Evolutionary conservation across 1,140 invertebrate species (phyloP).

Genomic region (Ctenoplectra terminalis): DNA sequence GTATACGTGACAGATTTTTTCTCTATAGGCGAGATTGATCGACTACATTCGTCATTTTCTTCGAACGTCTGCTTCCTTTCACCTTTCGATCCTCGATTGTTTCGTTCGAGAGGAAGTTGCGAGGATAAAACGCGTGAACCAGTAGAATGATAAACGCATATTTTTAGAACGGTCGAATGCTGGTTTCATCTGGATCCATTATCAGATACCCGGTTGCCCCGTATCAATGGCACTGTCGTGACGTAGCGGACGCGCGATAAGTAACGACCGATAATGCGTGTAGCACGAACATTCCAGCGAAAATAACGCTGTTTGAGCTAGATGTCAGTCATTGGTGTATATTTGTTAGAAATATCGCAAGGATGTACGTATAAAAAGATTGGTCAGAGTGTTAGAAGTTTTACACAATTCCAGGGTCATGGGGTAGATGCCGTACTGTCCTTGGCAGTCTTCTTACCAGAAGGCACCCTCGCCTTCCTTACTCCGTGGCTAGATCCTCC

Average conservation of each 20-base stretch:
- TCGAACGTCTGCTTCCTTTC: neutral
- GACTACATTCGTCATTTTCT: neutral
- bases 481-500: too few relatives aligned
- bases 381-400: too few relatives aligned
- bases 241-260: conserved; percentile 10
- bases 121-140: neutral
- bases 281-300: neutral
- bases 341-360: too few relatives aligned
- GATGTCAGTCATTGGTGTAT: neutral
- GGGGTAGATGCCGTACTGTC: too few relatives aligned
- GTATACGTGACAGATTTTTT: neutral
- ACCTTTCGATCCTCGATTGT: neutral
- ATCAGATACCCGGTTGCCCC: neutral
- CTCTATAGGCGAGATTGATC: conserved; percentile 1
- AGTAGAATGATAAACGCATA: neutral
- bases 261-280: conserved; percentile 2
- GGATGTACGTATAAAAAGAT: too few relatives aligned
- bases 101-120: neutral
- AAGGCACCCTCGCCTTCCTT: too few relatives aligned
- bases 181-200: conserved; percentile 27
- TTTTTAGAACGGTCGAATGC: neutral
- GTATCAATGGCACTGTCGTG: neutral
- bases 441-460: too few relatives aligned
- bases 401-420: too few relatives aligned
- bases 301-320: neutral